Evolutionary conservation across 2,113 vertebrate species (phyloP), one percentile per base, ranked within the genome.

Genomic region (Archocentrus centrarchus): DNA sequence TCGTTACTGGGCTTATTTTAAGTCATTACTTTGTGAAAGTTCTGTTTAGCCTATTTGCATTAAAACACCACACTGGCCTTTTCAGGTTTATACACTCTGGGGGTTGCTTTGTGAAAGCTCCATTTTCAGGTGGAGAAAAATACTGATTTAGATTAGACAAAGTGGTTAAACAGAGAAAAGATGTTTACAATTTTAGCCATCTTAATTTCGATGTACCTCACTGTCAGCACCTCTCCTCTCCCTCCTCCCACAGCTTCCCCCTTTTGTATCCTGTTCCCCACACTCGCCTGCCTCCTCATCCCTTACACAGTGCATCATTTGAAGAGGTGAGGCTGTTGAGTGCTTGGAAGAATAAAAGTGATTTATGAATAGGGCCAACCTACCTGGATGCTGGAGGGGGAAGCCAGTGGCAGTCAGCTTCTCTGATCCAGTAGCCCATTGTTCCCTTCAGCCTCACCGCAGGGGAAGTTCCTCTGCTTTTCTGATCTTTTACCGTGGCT

Each of bases 361-460:
- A 96, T 95, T 95, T 95, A 95, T 96, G 91, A 94, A 93, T 93
- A 73, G 94, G 93, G 91, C 85, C 89, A 89, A 44, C 92, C 92
- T 93, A 91, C 93, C 93, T 92, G 87, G 87, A 81, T 90, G 88
- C 82, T 91, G 87, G 89, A 75, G 91, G 93, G 93, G 93, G 81
- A 93, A 95, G 93, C 92, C 93, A 87, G 89, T 91, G 93, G 94
- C 91, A 83, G 92, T 77, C 75, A 79, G 91, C 83, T 92, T 92
- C 87, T 92, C 77, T 93, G 85, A 94, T 94, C 89, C 93, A 88
- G 75, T 88, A 86, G 86, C 90, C 87, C 91, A 94, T 94, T 95
- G 93, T 94, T 92, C 92, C 90, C 83, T 88, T 86, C 82, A 93
- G 92, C 87, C 87, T 91, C 88, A 91, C 92, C 94, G 93, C 92